Base-by-base conservation (phyloP, 2,888 invertebrate genomes). In the Steinernema scapterisci region DNA sequence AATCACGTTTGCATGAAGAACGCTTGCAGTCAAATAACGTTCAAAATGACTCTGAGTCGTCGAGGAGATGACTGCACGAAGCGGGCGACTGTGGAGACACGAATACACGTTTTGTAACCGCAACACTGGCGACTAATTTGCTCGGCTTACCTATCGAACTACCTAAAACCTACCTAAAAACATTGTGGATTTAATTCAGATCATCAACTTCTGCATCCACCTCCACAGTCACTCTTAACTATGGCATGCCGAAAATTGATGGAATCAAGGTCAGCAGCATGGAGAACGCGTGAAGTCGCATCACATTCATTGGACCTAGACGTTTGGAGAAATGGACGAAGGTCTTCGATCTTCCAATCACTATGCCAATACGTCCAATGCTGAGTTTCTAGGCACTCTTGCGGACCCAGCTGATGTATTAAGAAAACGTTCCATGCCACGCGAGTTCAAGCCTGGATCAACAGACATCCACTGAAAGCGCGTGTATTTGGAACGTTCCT, bases 401-500 rank as follows among this genome's bases (percentile, higher is more conserved):
- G 0, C 72, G 72, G 6, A 86, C 86, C 86, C 86, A 86, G 16
- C 75, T 81, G 25, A 84, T 75, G 71, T 81, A 85, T 38, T 83
- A 83, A 9, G 72, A 71, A 19, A 82, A 56, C 1, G 80, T 79
- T 16, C 86, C 86, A 73, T 86, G 86, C 86, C 86, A 86, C 2
- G 82, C 79, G 13, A 86, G 75, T 11, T 86, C 86, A 6, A 86
- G n/a, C n/a, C n/a, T n/a, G n/a, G n/a, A n/a, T n/a, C n/a, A n/a
- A n/a, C n/a, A n/a, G n/a, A n/a, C n/a, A n/a, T n/a, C n/a, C n/a
- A n/a, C n/a, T n/a, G n/a, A n/a, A n/a, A n/a, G n/a, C n/a, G n/a
- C n/a, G n/a, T n/a, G n/a, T n/a, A n/a, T n/a, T n/a, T n/a, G n/a
- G n/a, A n/a, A n/a, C n/a, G n/a, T n/a, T n/a, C n/a, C n/a, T n/a